Percentiles rank a stretch among this genome's conserved stretches.
These are phyloP conservation scores for Xenentodon cancila DNA, from an alignment of 2,797 vertebrate genomes.

Conservation along the genomic window DNA sequence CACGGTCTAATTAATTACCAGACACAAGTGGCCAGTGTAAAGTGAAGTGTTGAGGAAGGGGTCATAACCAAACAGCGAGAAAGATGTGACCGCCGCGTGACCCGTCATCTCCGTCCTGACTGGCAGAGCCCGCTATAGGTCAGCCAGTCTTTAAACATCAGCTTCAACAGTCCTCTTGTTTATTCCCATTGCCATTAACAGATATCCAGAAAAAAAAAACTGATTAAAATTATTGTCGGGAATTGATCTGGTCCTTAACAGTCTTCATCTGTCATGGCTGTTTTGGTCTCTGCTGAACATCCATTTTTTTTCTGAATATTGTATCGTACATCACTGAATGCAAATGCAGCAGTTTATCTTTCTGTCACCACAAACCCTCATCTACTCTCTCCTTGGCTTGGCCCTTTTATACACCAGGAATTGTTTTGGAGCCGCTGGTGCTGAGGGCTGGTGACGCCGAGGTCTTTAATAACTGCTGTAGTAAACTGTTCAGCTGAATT, in stretches of 20 bases:
- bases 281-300: slow-evolving; percentile 42
- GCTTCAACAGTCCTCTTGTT: slow-evolving; percentile 17
- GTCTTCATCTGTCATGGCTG: slow-evolving; percentile 62
- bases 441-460: slow-evolving; percentile 24
- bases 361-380: slow-evolving; percentile 50
- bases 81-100: slow-evolving; percentile 23
- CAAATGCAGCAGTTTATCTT: slow-evolving; percentile 77
- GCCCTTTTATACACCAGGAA: slow-evolving; percentile 28
- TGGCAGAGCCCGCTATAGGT: slow-evolving; percentile 6
- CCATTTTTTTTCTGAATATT: slow-evolving; percentile 72
- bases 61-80: not conserved
- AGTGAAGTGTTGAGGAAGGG: not conserved
- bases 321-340: slow-evolving; percentile 73
- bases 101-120: slow-evolving; percentile 27
- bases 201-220: slow-evolving; percentile 54
- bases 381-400: slow-evolving; percentile 41
- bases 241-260: slow-evolving; percentile 61
- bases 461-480: slow-evolving; percentile 69
- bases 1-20: slow-evolving; percentile 40
- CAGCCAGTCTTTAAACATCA: slow-evolving; percentile 25
- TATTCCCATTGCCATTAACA: slow-evolving; percentile 35
- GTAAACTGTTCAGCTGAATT: slow-evolving; percentile 73
- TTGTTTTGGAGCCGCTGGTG: slow-evolving; percentile 19
- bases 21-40: slow-evolving; percentile 19
- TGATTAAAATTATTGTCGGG: slow-evolving; percentile 57